phyloP scores from a whole-genome alignment of 2,888 invertebrate species.

The Eurytoma adleriae region DNA sequence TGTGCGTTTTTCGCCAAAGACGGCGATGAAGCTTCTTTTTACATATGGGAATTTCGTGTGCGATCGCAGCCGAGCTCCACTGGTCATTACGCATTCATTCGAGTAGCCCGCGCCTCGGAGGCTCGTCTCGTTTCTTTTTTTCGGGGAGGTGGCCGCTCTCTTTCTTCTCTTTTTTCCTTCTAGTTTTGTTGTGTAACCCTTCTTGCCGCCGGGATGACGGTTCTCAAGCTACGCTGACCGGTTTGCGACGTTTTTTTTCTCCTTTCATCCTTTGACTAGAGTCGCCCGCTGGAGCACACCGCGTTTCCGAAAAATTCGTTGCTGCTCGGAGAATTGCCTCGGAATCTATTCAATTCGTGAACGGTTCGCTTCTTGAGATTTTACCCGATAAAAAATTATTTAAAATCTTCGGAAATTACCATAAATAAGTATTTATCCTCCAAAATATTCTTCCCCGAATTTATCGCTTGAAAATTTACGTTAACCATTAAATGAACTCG shows the following conservation, averaged over 20 bases:
- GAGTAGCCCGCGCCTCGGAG: not conserved
- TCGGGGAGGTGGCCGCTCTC: constrained; percentile 24
- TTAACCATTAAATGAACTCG: too few species aligned
- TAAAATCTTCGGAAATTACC: too few species aligned
- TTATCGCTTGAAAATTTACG: too few species aligned
- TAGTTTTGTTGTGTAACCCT: constrained; percentile 8
- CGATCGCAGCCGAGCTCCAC: not conserved
- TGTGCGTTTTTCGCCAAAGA: constrained; percentile 36
- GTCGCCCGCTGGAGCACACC: constrained; percentile 3
- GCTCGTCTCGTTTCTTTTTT: constrained; percentile 18
- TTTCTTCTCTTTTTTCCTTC: not conserved
- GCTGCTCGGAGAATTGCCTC: too few species aligned
- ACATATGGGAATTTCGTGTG: constrained; percentile 38
- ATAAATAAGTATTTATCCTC: too few species aligned
- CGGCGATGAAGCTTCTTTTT: constrained; percentile 4
- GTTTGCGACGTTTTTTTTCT: constrained; percentile 28
- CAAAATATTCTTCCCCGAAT: too few species aligned
- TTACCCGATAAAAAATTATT: too few species aligned
- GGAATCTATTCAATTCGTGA: too few species aligned
- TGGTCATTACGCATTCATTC: constrained; percentile 49
- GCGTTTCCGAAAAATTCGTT: too few species aligned
- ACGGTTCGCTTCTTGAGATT: too few species aligned
- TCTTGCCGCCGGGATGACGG: constrained; percentile 30
- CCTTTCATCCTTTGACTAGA: constrained; percentile 23
- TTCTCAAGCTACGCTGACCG: constrained; percentile 44